These are phyloP conservation scores for Drosophila triauraria DNA, from an alignment of 1,140 invertebrate species.

Conservation along the genomic window DNA sequence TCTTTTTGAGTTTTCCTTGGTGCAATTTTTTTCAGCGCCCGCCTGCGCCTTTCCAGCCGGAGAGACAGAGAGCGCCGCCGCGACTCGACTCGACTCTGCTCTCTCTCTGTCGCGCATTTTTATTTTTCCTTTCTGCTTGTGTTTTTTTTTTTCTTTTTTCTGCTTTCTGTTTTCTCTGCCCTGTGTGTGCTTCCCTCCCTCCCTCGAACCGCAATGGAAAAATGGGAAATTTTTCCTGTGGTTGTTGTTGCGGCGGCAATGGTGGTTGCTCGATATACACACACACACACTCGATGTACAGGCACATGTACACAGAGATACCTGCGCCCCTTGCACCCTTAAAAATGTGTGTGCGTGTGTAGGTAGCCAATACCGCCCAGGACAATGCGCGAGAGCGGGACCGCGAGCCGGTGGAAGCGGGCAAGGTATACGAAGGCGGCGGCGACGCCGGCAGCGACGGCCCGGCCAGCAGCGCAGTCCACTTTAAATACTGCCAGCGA, in stretches of 20 bases:
- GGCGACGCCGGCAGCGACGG: constrained; percentile 40
- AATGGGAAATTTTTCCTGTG: constrained; percentile 85
- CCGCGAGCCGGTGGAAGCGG: neutral
- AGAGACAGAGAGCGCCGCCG: constrained; percentile 18
- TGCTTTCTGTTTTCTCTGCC: constrained; percentile 1
- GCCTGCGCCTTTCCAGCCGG: constrained; percentile 59
- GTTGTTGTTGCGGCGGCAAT: constrained; percentile 85
- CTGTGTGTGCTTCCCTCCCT: neutral
- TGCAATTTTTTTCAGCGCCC: constrained; percentile 42
- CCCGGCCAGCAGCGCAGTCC: constrained; percentile 70
- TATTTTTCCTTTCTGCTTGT: constrained; percentile 44
- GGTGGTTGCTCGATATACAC: constrained; percentile 84
- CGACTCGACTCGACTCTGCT: constrained; percentile 13
- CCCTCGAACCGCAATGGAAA: constrained; percentile 80
- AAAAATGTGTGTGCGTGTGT: constrained; percentile 34
- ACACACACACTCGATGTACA: constrained; percentile 39
- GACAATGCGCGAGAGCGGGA: constrained; percentile 27
- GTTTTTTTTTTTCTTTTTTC: constrained; percentile 39
- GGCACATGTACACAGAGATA: constrained; percentile 20
- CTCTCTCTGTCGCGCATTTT: constrained; percentile 54
- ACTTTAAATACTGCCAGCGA: constrained; percentile 85
- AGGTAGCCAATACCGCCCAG: constrained; percentile 68
- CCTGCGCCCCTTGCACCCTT: constrained; percentile 35
- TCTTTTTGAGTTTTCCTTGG: constrained; percentile 54
- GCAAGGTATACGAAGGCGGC: constrained; percentile 19